These are phyloP conservation scores for Onychomys arenicola DNA, from an alignment of 2,797 vertebrate species.

Conservation along the genomic window DNA sequence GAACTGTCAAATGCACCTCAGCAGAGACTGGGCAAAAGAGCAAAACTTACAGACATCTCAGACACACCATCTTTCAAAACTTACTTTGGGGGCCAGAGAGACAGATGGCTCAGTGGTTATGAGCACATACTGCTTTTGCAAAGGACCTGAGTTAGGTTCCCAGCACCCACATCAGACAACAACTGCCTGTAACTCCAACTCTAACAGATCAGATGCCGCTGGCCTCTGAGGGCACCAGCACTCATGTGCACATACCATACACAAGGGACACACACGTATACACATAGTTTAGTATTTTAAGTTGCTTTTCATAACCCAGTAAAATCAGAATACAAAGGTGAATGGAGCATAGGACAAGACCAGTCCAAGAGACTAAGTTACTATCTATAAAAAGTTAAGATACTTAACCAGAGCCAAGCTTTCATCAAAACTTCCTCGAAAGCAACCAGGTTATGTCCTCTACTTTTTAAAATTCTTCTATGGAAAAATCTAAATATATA, in stretches of 20 bases:
- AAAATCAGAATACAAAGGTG: slow-evolving; percentile 26
- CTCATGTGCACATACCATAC: background rate
- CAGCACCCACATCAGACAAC: background rate
- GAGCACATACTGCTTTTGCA: background rate
- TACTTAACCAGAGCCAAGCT: slow-evolving; percentile 7
- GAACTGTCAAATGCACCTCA: slow-evolving; percentile 21
- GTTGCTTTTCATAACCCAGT: background rate
- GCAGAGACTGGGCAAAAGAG: background rate
- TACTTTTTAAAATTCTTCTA: slow-evolving; percentile 14
- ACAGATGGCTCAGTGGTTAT: background rate
- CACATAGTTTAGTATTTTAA: background rate
- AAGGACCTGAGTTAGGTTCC: background rate
- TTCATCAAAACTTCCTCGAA: slow-evolving; percentile 37
- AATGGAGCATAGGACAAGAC: slow-evolving; percentile 13
- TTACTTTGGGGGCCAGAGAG: background rate
- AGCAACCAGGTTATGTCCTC: slow-evolving; percentile 5
- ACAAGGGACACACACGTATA: background rate
- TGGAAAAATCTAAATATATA: background rate
- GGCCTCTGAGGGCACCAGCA: background rate
- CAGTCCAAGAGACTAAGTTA: background rate
- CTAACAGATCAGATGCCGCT: background rate
- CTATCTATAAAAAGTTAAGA: slow-evolving; percentile 21
- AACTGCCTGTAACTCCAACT: background rate
- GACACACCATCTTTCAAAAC: slow-evolving; percentile 31
- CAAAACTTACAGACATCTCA: slow-evolving; percentile 15